Base-by-base conservation (phyloP, 2,888 invertebrate genomes). In the Gerris lacustris region DNA sequence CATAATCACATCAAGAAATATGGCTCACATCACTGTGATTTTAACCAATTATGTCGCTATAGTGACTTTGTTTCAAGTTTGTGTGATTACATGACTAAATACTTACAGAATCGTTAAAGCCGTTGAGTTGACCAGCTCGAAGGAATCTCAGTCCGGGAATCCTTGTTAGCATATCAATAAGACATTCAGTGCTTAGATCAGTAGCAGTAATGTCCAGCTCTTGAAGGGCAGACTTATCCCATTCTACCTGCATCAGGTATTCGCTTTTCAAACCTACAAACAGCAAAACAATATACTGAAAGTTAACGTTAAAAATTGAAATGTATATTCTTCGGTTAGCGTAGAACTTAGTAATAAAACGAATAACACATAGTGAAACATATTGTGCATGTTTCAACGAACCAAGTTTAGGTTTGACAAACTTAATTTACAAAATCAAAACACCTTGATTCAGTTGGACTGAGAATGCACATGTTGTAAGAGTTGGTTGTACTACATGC, bases 191-290 rank as follows among this genome's bases (percentile, higher is more conserved):
- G 2, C 92, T 91, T 72, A 99, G 82, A 81, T 99, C 98, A 0
- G 98, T 99, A 2, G 95, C 99, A 0, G 96, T 95, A 71, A 99
- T 90, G 78, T 99, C 99, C 76, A 99, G 80, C 82, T 99, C 99
- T 80, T 92, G 92, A 71, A 99, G 81, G 0, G 89, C 88, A 1
- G 94, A 92, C 80, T 96, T 95, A 80, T 99, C 97, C 99, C 99
- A 99, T 78, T 98, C 97, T 7, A 96, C 96, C 79, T 91, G 90
- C 89, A 93, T 92, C 73, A 99, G 90, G 80, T 92, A 87, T 76
- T 96, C 94, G 76, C 77, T 77, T 67, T 76, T 72, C 44, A 77
- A 72, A 72, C 75, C 77, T 77, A 69, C 67, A 67, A 43, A 70
- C 67, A 67, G 31, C 55, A 55, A 55, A 55, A 55, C 55, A 55